phyloP scores from a whole-genome alignment of 1,140 invertebrate genomes.

The Ceratina japonica region DNA sequence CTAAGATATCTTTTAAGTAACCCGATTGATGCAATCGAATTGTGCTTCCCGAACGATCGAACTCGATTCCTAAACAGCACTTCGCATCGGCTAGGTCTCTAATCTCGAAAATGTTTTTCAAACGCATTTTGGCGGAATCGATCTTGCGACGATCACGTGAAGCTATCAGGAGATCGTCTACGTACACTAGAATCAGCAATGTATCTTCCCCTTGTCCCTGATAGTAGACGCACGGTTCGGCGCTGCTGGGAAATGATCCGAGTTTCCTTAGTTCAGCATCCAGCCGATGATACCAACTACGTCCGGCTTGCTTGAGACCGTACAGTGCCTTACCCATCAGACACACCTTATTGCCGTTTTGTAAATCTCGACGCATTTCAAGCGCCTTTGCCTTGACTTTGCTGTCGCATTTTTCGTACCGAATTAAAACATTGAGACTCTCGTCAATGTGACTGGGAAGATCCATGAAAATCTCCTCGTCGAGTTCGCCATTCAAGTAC shows the following conservation, averaged over 20 bases:
- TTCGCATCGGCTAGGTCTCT: neutral
- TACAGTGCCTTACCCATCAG: neutral
- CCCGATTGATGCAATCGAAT: neutral
- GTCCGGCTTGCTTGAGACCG: neutral
- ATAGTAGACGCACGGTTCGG: slow-evolving; percentile 10
- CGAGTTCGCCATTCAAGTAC: neutral
- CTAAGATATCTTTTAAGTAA: neutral
- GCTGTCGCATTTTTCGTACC: neutral
- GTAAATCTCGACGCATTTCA: neutral
- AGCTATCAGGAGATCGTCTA: slow-evolving; percentile 9
- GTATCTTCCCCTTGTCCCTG: slow-evolving; percentile 2
- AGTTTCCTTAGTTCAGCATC: neutral
- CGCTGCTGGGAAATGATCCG: neutral
- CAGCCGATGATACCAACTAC: neutral
- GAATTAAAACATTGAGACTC: neutral
- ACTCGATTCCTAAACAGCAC: neutral
- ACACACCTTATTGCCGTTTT: neutral
- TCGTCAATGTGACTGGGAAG: neutral
- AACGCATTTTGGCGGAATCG: neutral
- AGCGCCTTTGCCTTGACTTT: neutral
- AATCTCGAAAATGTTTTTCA: neutral
- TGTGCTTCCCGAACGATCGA: neutral
- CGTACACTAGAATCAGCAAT: neutral
- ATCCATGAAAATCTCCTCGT: neutral
- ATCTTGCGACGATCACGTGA: neutral